phyloP scores from a whole-genome alignment of 2,113 vertebrate species.

The Mellivora capensis region DNA sequence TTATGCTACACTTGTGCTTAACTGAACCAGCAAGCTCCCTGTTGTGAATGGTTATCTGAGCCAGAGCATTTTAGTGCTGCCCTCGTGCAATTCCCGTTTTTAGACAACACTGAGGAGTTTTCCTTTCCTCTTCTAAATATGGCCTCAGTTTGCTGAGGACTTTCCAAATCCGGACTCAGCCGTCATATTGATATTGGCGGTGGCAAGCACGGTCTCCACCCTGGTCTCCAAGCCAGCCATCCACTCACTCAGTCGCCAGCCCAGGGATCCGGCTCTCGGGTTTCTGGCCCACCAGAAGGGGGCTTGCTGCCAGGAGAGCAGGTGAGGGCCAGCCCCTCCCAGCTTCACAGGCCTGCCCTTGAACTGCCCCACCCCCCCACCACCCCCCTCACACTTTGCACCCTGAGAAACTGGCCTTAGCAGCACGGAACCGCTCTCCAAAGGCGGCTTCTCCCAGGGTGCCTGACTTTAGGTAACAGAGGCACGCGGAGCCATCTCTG shows the following conservation, averaged over 20 bases:
- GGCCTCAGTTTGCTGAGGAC: neutral
- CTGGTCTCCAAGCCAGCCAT: neutral
- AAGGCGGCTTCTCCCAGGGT: neutral
- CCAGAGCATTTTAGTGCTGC: neutral
- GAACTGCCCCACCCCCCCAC: rapidly evolving
- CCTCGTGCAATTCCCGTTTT: neutral
- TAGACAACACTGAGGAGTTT: neutral
- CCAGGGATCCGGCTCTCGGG: rapidly evolving
- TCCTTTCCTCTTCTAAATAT: neutral
- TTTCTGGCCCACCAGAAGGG: neutral
- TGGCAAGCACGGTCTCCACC: neutral
- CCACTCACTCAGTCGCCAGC: too few species aligned
- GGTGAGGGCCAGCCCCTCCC: neutral
- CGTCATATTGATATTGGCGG: neutral
- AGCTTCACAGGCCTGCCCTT: neutral
- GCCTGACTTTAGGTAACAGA: neutral
- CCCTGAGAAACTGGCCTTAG: neutral
- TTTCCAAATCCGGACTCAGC: neutral
- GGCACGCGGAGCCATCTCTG: rapidly evolving
- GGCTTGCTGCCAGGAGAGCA: neutral
- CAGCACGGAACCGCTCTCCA: neutral
- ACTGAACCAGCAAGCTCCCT: neutral
- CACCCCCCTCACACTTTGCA: neutral
- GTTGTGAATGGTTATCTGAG: neutral
- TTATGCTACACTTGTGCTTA: too few species aligned